phyloP scores from a whole-genome alignment of 92 coral and sea anemone genomes.

The Hydrozoanthus gracilis region DNA sequence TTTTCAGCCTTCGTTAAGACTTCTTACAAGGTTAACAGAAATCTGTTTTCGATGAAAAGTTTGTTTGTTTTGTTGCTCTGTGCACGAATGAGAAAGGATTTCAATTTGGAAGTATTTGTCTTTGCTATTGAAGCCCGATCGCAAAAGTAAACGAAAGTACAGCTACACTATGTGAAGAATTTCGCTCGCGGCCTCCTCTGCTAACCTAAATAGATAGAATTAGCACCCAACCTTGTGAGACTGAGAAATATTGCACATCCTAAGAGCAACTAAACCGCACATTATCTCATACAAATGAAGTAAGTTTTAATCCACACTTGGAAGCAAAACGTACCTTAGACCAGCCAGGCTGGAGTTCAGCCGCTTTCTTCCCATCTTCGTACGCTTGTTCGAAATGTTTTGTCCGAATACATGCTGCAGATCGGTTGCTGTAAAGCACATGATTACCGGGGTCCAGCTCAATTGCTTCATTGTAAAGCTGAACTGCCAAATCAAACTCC shows the following conservation, averaged over 20 bases:
- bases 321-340: conserved; percentile 80
- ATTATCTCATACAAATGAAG: neutral
- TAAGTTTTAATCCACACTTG: neutral
- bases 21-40: conserved; percentile 41
- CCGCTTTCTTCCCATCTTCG: conserved; percentile 91
- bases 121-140: conserved; percentile 37
- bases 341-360: conserved; percentile 90
- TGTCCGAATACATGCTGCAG: conserved; percentile 92
- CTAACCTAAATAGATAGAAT: conserved; percentile 16
- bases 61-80: conserved; percentile 40
- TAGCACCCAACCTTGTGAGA: conserved; percentile 19
- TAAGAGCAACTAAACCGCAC: neutral
- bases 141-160: conserved; percentile 37
- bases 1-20: neutral
- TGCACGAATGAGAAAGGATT: conserved; percentile 28
- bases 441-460: conserved; percentile 90
- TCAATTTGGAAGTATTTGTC: conserved; percentile 19
- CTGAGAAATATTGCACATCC: conserved; percentile 29
- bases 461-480: conserved; percentile 92
- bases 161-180: conserved; percentile 28
- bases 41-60: conserved; percentile 45
- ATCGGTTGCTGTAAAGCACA: conserved; percentile 96
- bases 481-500: conserved; percentile 87
- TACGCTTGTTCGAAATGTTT: conserved; percentile 85
- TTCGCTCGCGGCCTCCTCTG: conserved; percentile 21